Evolutionary conservation across 2,113 vertebrate genomes (phyloP).

Genomic region (Gnathonemus longibarbis): DNA sequence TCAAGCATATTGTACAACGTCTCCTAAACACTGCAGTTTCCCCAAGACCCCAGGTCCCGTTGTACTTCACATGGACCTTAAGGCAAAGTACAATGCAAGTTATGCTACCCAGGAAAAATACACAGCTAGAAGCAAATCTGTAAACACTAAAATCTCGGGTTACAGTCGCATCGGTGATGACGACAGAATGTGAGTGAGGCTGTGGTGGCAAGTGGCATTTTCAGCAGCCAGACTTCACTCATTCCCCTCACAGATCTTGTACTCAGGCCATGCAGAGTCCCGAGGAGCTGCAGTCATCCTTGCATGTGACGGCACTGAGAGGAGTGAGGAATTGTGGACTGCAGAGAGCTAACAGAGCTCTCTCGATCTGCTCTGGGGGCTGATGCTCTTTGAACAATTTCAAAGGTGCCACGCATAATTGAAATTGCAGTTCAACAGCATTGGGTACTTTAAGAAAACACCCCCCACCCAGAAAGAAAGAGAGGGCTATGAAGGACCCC

Average conservation of each 20-base stretch:
- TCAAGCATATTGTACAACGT: neutral
- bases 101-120: neutral
- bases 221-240: neutral
- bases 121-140: neutral
- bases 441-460: neutral
- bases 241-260: neutral
- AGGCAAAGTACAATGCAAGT: neutral
- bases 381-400: constrained; percentile 11
- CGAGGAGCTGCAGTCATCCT: neutral
- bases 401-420: constrained; percentile 8
- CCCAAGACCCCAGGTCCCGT: neutral
- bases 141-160: neutral
- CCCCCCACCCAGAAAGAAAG: neutral
- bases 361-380: neutral
- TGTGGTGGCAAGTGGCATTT: neutral
- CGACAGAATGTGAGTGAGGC: neutral
- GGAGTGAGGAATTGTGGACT: neutral
- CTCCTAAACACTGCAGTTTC: neutral
- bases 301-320: neutral
- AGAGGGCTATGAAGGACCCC: neutral
- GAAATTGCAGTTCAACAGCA: neutral
- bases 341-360: neutral
- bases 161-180: neutral
- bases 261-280: neutral
- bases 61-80: neutral